Evolutionary conservation across 2,888 invertebrate species (phyloP), one percentile per base, ranked within the genome.

Genomic region (Polydrusus pterygomalis): DNA sequence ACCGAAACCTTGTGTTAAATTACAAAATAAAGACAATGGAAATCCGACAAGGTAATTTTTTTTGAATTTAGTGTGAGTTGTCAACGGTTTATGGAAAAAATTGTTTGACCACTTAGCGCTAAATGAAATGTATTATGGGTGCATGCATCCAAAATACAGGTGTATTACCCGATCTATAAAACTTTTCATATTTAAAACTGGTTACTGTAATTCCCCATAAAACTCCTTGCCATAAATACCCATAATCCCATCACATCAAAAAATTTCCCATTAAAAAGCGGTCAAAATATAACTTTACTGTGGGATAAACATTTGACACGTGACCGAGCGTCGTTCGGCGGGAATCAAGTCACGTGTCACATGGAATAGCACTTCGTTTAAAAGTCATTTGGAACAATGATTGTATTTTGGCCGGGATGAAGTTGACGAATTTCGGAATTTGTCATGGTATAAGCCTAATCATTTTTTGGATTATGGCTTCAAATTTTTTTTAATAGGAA

Each of bases 361-460:
- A 75, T 40, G 77, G 71, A 74, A 74, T 77, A 77, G 75, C 77
- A 77, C 77, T 74, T 77, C 74, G 77, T 77, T 77, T 77, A 75
- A 71, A 77, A 77, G 74, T 75, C 77, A 74, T 77, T 77, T 77
- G 56, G 74, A 38, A 74, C 74, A 74, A 71, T 72, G 58, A 49
- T 47, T 47, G 17, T 56, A 15, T 63, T 70, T 70, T 8, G 43
- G 25, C 17, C 43, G 43, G 20, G 47, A 34, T 10, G 67, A 74
- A 74, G 63, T 74, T 74, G 77, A 70, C 77, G 74, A 74, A 74
- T 74, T 70, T 65, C n/a, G 10, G 51, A 70, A 77, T 77, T 77
- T 60, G 77, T 74, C 70, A 77, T 51, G 69, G 56, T 13, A n/a
- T 47, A 58, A 17, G 60, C 38, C 9, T 38, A 60, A 18, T 18